Evolutionary conservation across 2,113 vertebrate species (phyloP).

Genomic region (Sigmodon hispidus): DNA sequence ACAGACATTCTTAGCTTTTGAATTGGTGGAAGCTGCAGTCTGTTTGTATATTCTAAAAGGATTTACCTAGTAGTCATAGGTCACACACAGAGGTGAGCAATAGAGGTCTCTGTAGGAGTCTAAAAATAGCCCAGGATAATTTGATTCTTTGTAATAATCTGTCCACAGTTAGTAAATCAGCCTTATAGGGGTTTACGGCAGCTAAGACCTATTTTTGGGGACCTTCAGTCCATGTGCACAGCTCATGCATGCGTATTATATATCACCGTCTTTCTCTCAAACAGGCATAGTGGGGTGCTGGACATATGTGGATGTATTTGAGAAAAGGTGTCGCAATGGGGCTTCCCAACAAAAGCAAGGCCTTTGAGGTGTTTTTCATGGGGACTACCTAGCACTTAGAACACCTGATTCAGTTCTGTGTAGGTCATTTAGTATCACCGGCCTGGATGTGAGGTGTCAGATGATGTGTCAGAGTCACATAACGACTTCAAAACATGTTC

Average conservation of each 20-base stretch:
- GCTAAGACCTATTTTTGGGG: no score
- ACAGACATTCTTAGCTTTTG: background rate
- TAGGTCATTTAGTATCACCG: background rate
- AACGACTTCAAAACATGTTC: background rate
- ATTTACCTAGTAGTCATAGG: background rate
- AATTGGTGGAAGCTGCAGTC: no score
- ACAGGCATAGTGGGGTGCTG: background rate
- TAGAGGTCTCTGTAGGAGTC: background rate
- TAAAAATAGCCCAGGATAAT: background rate
- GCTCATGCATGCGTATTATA: background rate
- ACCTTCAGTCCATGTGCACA: background rate
- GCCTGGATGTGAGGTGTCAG: background rate
- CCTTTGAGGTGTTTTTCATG: background rate
- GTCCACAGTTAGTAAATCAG: no score
- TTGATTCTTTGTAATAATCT: background rate
- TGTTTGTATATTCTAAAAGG: background rate
- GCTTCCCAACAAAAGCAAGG: background rate
- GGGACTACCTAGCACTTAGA: no score
- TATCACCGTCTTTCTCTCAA: background rate
- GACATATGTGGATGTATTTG: background rate
- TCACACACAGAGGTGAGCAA: background rate
- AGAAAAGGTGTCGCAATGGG: background rate
- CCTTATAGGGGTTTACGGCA: background rate
- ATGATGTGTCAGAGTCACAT: background rate
- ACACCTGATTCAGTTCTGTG: background rate